Evolutionary conservation across 2,113 vertebrate species (phyloP).

Genomic region (Bombycilla garrulus): DNA sequence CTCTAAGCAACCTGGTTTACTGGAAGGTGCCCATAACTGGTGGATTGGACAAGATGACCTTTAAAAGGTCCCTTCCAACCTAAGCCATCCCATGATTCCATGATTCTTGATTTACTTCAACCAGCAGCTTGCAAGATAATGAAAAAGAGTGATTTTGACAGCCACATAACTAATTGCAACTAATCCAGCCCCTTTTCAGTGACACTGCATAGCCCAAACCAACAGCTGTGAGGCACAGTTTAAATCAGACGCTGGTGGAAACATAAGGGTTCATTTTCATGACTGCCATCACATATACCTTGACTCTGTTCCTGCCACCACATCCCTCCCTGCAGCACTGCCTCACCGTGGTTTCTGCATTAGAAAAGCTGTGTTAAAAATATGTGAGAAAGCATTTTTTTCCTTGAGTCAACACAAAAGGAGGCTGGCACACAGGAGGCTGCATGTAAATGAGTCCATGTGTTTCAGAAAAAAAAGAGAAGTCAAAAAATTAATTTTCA

Average conservation of each 20-base stretch:
- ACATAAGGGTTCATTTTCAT: not conserved
- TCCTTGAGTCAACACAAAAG: not conserved
- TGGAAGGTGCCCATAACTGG: not conserved
- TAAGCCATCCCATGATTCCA: not conserved
- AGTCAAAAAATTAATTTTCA: not conserved
- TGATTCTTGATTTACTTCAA: not conserved
- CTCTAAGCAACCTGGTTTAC: not conserved
- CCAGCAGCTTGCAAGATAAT: not conserved
- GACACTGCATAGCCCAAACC: not conserved
- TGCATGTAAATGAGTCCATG: not conserved
- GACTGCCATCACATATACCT: not conserved
- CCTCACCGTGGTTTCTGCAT: not conserved
- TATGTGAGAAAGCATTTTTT: not conserved
- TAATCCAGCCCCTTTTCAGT: not conserved
- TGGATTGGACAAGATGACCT: not conserved
- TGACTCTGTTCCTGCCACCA: not conserved
- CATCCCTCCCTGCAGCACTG: not conserved
- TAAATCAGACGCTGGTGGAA: not conserved
- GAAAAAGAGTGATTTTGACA: not conserved
- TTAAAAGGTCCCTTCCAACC: not conserved
- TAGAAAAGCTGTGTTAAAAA: not conserved
- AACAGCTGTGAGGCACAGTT: not conserved
- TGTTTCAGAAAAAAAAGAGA: not conserved
- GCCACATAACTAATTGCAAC: not conserved
- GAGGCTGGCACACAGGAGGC: not conserved